Evolutionary conservation across 2,113 vertebrate species (phyloP).

Genomic region (Aepyceros melampus): DNA sequence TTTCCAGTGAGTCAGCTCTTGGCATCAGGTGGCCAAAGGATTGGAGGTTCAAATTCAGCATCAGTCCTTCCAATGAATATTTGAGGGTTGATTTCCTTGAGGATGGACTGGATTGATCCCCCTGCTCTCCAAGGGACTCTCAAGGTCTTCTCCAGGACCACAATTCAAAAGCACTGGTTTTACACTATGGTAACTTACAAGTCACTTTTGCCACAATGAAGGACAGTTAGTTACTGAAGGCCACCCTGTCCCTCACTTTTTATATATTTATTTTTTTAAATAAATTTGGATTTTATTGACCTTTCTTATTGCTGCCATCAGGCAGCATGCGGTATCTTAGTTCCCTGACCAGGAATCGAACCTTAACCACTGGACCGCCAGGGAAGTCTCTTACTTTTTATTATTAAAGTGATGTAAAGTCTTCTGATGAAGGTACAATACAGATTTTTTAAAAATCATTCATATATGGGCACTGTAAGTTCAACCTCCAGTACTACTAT

Average conservation of each 20-base stretch:
- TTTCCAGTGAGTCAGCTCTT: neutral
- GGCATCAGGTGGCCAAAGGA: neutral
- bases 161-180: neutral
- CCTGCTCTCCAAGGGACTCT: neutral
- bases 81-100: neutral
- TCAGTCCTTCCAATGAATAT: neutral
- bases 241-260: neutral
- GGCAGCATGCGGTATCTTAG: rapidly evolving
- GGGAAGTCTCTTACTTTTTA: neutral
- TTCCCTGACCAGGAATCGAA: neutral
- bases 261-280: neutral
- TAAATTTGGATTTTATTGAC: neutral
- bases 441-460: neutral
- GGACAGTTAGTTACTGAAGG: neutral
- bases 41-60: neutral
- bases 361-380: neutral
- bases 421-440: neutral
- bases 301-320: neutral
- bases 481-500: neutral
- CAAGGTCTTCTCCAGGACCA: neutral
- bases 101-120: neutral
- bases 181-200: neutral
- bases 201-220: neutral
- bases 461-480: neutral
- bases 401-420: neutral